Evolutionary conservation across 1,140 invertebrate species (phyloP).

Genomic region (Dreissena rostriformis): DNA sequence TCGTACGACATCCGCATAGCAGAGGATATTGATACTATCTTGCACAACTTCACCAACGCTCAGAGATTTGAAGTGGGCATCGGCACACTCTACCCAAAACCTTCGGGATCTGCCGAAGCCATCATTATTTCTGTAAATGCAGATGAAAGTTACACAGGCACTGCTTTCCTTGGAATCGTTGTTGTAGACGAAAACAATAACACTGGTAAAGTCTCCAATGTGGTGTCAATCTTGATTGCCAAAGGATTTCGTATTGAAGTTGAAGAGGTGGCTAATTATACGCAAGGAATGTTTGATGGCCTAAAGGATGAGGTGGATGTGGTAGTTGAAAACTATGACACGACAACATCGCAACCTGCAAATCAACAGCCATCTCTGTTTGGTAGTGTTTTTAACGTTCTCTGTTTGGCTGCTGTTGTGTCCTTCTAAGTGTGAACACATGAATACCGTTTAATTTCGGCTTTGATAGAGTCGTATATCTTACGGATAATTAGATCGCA

Average conservation of each 20-base stretch:
- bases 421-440: too few species aligned
- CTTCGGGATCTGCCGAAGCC: neutral
- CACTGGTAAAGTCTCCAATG: conserved; percentile 9
- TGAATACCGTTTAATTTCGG: too few species aligned
- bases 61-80: neutral
- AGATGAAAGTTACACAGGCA: neutral
- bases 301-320: too few species aligned
- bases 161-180: neutral
- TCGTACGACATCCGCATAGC: conserved; percentile 5
- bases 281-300: neutral
- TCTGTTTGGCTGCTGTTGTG: too few species aligned
- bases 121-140: conserved; percentile 1
- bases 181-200: conserved; percentile 10
- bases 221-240: conserved; percentile 1
- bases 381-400: too few species aligned
- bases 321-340: too few species aligned
- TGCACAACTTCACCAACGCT: conserved; percentile 1
- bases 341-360: too few species aligned
- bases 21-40: neutral
- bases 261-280: conserved; percentile 3
- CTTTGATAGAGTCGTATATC: too few species aligned
- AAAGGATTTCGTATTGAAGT: conserved; percentile 1
- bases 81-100: neutral
- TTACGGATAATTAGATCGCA: too few species aligned
- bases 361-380: too few species aligned